phyloP scores from a whole-genome alignment of 2,113 vertebrate species.

The Cettia cetti region DNA sequence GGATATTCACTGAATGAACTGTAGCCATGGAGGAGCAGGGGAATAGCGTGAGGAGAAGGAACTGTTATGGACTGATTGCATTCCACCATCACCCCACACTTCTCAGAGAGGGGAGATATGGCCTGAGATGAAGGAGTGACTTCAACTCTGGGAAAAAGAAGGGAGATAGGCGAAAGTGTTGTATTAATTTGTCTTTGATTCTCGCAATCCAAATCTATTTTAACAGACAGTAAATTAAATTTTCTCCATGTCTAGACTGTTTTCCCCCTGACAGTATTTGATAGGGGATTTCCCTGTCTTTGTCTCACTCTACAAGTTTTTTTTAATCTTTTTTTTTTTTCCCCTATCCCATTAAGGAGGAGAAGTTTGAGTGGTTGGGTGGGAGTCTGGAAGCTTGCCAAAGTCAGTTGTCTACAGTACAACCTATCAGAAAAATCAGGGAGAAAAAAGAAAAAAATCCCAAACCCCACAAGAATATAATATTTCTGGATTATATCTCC shows the following conservation, averaged over 20 bases:
- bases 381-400: not conserved
- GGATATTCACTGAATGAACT: not conserved
- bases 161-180: fast-evolving
- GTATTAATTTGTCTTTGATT: not conserved
- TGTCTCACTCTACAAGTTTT: fast-evolving
- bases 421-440: not conserved
- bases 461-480: not conserved
- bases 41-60: not conserved
- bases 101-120: not conserved
- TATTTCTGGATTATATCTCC: not conserved
- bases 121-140: not conserved
- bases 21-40: not conserved
- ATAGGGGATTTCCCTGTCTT: not conserved
- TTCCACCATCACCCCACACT: not conserved
- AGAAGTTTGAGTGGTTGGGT: too few relatives aligned
- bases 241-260: not conserved
- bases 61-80: not conserved
- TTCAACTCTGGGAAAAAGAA: not conserved
- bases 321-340: not conserved
- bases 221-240: not conserved
- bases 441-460: not conserved
- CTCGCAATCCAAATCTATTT: not conserved
- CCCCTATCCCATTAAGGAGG: not conserved
- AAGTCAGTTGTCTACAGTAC: not conserved
- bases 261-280: not conserved